Evolutionary conservation across 2,888 invertebrate genomes (phyloP).

Genomic region (Sipha maydis): DNA sequence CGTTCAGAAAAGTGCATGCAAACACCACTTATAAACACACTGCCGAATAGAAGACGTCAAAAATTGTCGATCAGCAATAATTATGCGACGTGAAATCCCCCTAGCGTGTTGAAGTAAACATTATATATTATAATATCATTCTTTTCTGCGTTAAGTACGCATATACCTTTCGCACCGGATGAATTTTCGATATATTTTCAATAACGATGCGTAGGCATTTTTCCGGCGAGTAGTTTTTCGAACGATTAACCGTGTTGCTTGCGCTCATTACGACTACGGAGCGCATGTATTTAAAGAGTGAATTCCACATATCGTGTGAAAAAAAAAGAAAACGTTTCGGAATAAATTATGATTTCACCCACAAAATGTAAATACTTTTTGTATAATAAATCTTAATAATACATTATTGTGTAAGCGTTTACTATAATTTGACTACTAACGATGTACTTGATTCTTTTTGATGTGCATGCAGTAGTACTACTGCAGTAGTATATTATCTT

Average conservation of each 20-base stretch:
- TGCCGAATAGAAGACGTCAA: not conserved
- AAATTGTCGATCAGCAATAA: slow-evolving; percentile 41
- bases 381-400: too few relatives aligned
- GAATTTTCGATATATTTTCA: not conserved
- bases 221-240: not conserved
- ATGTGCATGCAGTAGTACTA: too few relatives aligned
- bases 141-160: not conserved
- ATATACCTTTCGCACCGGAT: not conserved
- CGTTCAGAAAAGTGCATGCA: not conserved
- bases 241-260: not conserved
- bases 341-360: too few relatives aligned
- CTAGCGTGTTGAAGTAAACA: not conserved
- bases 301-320: not conserved
- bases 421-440: too few relatives aligned
- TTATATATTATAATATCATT: not conserved
- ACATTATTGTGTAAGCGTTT: too few relatives aligned
- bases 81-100: not conserved
- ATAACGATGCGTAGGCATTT: not conserved
- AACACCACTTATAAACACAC: not conserved
- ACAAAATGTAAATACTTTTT: too few relatives aligned
- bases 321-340: too few relatives aligned
- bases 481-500: too few relatives aligned
- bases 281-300: not conserved
- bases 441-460: too few relatives aligned
- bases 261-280: not conserved